These are phyloP conservation scores for Chelonia mydas DNA, from an alignment of 2,797 vertebrate species.

Conservation along the genomic window DNA sequence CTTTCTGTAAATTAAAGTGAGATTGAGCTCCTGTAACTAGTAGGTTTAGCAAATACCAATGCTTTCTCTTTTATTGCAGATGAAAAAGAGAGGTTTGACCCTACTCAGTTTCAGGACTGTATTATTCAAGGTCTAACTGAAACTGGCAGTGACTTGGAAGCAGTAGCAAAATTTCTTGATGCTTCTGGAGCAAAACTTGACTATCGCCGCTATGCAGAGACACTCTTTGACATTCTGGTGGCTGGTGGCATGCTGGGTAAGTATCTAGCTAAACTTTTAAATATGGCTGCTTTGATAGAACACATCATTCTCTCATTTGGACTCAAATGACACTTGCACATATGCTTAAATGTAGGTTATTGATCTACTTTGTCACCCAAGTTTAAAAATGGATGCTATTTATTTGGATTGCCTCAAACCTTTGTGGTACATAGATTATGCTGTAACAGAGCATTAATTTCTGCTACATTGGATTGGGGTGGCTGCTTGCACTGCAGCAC, in stretches of 20 bases:
- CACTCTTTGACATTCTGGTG: slow-evolving; percentile 98
- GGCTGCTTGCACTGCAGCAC: background rate
- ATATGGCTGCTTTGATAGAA: background rate
- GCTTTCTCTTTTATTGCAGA: slow-evolving; percentile 80
- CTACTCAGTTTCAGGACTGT: slow-evolving; percentile 98
- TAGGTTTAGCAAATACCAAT: slow-evolving; percentile 12
- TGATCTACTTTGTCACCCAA: background rate
- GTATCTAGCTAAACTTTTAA: slow-evolving; percentile 34
- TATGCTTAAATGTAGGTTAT: background rate
- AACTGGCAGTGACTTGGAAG: slow-evolving; percentile 97
- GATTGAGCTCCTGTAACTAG: background rate
- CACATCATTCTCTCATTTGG: background rate
- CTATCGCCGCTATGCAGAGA: slow-evolving; percentile 98
- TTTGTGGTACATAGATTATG: background rate
- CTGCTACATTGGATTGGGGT: background rate
- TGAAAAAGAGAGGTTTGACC: slow-evolving; percentile 99
- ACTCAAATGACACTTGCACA: background rate
- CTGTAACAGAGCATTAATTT: background rate
- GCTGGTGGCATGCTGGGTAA: slow-evolving; percentile 99
- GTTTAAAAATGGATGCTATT: background rate
- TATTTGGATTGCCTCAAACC: background rate
- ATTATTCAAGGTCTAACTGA: slow-evolving; percentile 99
- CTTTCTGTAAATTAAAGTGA: no score
- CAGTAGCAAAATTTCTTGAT: slow-evolving; percentile 98
- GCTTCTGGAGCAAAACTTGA: slow-evolving; percentile 98